Evolutionary conservation across 1,140 invertebrate species (phyloP).

Genomic region (Ostrea edulis): DNA sequence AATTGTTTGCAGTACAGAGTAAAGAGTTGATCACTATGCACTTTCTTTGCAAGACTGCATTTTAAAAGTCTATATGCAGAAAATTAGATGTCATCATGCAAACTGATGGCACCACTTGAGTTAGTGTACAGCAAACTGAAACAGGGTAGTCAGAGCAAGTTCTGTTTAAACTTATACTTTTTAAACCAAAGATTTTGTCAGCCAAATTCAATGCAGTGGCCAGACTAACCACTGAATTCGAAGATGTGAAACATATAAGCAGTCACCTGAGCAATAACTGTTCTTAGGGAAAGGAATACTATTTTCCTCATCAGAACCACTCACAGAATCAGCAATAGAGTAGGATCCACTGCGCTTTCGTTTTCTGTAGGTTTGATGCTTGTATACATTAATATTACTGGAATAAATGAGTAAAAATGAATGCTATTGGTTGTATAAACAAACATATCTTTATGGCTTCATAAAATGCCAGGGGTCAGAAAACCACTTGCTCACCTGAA

Average conservation of each 20-base stretch:
- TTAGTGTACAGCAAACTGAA: too few species aligned
- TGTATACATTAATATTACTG: constrained; percentile 25
- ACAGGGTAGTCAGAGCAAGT: too few species aligned
- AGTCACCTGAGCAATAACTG: constrained; percentile 33
- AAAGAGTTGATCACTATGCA: too few species aligned
- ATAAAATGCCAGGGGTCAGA: too few species aligned
- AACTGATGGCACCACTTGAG: too few species aligned
- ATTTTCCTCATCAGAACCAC: constrained; percentile 53
- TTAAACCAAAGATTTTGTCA: neutral
- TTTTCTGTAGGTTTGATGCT: neutral
- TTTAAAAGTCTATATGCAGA: too few species aligned
- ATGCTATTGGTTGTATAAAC: too few species aligned
- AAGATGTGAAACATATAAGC: neutral
- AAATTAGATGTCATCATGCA: too few species aligned
- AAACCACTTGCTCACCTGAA: constrained; percentile 56
- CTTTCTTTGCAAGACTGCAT: too few species aligned
- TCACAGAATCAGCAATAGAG: constrained; percentile 42
- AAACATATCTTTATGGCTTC: too few species aligned
- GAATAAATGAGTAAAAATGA: neutral
- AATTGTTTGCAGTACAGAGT: too few species aligned
- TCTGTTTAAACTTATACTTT: too few species aligned
- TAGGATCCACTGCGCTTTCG: constrained; percentile 23
- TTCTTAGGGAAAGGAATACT: constrained; percentile 15
- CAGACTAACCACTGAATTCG: neutral
- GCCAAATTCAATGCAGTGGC: neutral